Conservation (phyloP, 2,888 invertebrate species). For the Penaeus monodon region DNA sequence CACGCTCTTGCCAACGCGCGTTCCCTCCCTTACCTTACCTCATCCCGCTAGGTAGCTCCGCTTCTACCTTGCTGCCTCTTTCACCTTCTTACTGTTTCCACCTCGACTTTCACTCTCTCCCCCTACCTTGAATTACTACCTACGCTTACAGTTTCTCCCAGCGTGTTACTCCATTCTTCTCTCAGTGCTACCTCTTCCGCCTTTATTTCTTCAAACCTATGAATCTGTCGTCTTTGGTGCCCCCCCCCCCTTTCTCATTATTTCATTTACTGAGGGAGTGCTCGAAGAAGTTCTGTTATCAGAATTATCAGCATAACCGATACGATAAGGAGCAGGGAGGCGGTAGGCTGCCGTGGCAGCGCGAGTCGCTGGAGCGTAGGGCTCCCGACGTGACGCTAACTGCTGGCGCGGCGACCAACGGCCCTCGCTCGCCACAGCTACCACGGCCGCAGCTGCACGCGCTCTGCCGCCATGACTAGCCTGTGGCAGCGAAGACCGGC, state of each 20-base stretch:
- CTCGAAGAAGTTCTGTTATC: too few relatives aligned
- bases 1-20: conserved; percentile 17
- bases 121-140: background rate
- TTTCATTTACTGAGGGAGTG: background rate
- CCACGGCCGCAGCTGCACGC: too few relatives aligned
- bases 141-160: background rate
- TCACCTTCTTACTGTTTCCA: background rate
- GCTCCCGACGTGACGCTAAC: too few relatives aligned
- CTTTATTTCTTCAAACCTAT: background rate
- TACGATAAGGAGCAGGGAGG: too few relatives aligned
- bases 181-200: background rate
- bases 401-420: too few relatives aligned
- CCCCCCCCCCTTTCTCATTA: conserved; percentile 22
- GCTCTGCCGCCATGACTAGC: too few relatives aligned
- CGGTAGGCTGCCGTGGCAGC: too few relatives aligned
- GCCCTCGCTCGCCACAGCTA: too few relatives aligned
- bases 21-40: conserved; percentile 12
- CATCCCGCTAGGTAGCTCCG: background rate
- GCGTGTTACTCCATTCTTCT: background rate
- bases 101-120: background rate
- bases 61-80: background rate
- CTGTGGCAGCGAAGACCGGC: too few relatives aligned
- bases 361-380: too few relatives aligned
- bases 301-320: too few relatives aligned
- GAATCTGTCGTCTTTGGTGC: background rate